Conservation (phyloP, 2,888 invertebrate species). For the Pandemis cinnamomeana region DNA sequence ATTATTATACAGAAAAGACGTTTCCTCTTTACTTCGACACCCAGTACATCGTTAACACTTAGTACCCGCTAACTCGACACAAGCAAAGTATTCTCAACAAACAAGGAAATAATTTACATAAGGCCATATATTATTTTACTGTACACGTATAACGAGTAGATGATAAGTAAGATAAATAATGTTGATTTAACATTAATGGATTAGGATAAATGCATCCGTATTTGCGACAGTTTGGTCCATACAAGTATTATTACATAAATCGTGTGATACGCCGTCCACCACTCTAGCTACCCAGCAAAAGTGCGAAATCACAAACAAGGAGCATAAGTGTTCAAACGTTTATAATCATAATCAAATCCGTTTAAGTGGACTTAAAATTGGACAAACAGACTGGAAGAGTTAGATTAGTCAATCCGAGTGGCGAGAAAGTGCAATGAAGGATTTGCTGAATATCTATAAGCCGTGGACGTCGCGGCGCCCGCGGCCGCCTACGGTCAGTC, state of each 20-base stretch:
- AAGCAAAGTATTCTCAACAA: conserved; percentile 74
- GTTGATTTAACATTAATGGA: conserved; percentile 78
- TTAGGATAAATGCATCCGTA: conserved; percentile 81
- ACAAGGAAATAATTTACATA: conserved; percentile 81
- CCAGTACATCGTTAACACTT: conserved; percentile 63
- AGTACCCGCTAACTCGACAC: conserved; percentile 60
- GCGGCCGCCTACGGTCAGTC: conserved; percentile 83
- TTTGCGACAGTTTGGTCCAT: conserved; percentile 84
- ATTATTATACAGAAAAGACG: conserved; percentile 51
- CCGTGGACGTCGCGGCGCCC: conserved; percentile 71
- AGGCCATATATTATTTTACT: conserved; percentile 82
- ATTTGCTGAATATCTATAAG: conserved; percentile 70
- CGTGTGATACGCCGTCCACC: conserved; percentile 66
- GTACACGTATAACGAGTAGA: conserved; percentile 83
- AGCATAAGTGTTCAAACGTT: conserved; percentile 4
- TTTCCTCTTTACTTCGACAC: conserved; percentile 57
- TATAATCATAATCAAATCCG: conserved; percentile 25
- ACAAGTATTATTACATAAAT: conserved; percentile 81
- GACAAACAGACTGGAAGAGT: conserved; percentile 5
- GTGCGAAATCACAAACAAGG: conserved; percentile 34
- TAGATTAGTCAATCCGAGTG: conserved; percentile 2
- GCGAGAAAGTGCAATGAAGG: conserved; percentile 27
- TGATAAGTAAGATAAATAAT: conserved; percentile 81
- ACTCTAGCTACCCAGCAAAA: conserved; percentile 68
- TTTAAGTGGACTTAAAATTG: conserved; percentile 16